Conservation (phyloP, 2,113 vertebrate species). For the Panthera leo region DNA sequence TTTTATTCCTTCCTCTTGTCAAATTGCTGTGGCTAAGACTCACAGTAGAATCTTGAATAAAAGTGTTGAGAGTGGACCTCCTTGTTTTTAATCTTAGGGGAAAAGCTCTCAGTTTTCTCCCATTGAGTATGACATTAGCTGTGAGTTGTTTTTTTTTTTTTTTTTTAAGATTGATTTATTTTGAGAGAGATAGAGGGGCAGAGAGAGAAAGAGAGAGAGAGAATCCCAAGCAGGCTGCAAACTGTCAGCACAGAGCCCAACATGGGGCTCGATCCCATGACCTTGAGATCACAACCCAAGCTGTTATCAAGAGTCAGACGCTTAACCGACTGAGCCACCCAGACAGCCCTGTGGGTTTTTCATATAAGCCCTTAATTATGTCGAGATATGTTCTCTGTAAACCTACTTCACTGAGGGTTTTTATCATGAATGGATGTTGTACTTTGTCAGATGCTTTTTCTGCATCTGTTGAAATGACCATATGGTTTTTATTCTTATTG, state of each 20-base stretch:
- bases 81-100: not conserved
- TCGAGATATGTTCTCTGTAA: not conserved
- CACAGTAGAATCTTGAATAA: not conserved
- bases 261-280: too few species aligned
- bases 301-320: too few species aligned
- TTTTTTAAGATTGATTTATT: too few species aligned
- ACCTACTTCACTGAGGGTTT: not conserved
- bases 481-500: not conserved
- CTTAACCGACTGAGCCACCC: too few species aligned
- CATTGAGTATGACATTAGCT: not conserved
- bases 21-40: not conserved
- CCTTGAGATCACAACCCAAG: too few species aligned
- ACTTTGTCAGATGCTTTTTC: not conserved
- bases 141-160: not conserved
- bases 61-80: not conserved
- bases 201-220: too few species aligned
- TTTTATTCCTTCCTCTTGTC: not conserved
- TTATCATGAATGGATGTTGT: not conserved
- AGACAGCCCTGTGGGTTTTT: not conserved
- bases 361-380: not conserved
- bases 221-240: too few species aligned
- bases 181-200: too few species aligned
- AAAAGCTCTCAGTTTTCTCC: not conserved
- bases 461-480: not conserved
- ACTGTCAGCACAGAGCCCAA: too few species aligned